Conservation (phyloP, 2,888 invertebrate species). For the Cheilosia vernalis region DNA sequence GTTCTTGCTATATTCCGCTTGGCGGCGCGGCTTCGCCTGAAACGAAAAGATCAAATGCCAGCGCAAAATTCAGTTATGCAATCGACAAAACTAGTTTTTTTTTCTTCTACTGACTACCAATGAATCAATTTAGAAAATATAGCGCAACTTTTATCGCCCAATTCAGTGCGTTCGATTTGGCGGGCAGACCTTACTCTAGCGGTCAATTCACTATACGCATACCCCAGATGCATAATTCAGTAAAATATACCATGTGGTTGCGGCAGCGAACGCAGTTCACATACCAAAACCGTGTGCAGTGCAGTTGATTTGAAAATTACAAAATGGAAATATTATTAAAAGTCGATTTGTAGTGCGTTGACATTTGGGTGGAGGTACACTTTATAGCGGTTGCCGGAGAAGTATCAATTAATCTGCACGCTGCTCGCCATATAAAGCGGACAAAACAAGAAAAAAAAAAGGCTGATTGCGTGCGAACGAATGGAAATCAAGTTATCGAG, state of each 20-base stretch:
- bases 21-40: slow-evolving; percentile 13
- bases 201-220: slow-evolving; percentile 38
- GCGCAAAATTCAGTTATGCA: slow-evolving; percentile 27
- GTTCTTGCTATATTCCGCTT: slow-evolving; percentile 22
- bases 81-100: slow-evolving; percentile 18
- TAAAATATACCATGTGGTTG: slow-evolving; percentile 44
- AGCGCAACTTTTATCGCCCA: not conserved
- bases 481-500: slow-evolving; percentile 26
- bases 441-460: not conserved
- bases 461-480: not conserved
- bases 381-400: slow-evolving; percentile 8
- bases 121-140: not conserved
- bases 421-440: not conserved
- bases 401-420: slow-evolving; percentile 54
- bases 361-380: slow-evolving; percentile 13
- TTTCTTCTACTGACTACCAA: not conserved
- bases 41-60: slow-evolving; percentile 31
- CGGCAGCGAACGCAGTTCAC: slow-evolving; percentile 13
- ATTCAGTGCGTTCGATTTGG: not conserved
- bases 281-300: slow-evolving; percentile 22
- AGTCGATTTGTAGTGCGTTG: slow-evolving; percentile 28
- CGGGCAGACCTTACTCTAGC: not conserved
- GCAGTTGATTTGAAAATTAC: slow-evolving; percentile 37
- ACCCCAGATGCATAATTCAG: slow-evolving; percentile 69
- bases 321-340: slow-evolving; percentile 62